Base-by-base conservation (phyloP, 2,113 vertebrate species). In the Rhegmatorhina hoffmannsi region DNA sequence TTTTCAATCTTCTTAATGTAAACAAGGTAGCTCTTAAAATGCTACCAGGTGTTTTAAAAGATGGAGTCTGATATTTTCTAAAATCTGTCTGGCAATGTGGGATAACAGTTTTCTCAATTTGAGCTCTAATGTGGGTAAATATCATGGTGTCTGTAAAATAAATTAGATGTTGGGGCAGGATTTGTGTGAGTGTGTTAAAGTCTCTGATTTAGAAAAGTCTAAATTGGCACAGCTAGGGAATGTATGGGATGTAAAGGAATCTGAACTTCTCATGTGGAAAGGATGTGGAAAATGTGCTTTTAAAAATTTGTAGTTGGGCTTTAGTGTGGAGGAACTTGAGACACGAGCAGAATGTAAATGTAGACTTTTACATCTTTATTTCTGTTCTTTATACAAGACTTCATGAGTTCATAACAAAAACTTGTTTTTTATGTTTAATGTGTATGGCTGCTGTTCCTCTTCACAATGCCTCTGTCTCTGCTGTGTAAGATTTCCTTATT, bases 381-480 rank as follows among this genome's bases (percentile, higher is more conserved):
- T 79, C 29, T 77, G 23, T 74, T 86, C 15, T 8, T 47, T 58
- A 14, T 26, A 26, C 50, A 52, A 8, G 17, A 33, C 44, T 81
- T 80, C 0, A 9, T 0, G 17, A 44, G 19, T 74, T 90, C 13
- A 2, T 58, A 56, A 23, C 1, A 3, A 25, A 58, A n/a, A 20
- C 11, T 50, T 59, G 11, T 28, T 84, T 82, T 34, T 75, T 10
- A 34, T 46, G 63, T 40, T 63, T 38, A 50, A 60, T 3, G 9
- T 7, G 2, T 24, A 25, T 33, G n/a, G 31, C 6, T 40, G 36
- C 7, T 47, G 34, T 79, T 87, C 28, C 17, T 60, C 24, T 91
- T 69, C 36, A 49, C 15, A 33, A 62, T 49, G 24, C 33, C 43
- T 36, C 3, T 90, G 28, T 12, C 47, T 60, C 8, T 74, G 34